phyloP scores from a whole-genome alignment of 2,797 vertebrate species.

The Lagorchestes hirsutus region DNA sequence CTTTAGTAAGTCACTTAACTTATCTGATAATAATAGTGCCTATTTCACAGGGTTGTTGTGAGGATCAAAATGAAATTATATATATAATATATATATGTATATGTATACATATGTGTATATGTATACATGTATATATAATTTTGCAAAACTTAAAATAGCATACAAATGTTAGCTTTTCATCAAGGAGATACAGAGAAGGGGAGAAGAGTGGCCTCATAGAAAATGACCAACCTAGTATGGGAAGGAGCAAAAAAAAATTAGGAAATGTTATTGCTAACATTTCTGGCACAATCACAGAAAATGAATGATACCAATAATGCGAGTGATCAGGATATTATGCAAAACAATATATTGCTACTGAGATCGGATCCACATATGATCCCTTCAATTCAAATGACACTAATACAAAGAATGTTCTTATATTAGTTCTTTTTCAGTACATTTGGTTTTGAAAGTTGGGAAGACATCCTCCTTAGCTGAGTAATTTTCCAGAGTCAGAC shows the following conservation, averaged over 20 bases:
- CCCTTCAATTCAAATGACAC: background rate
- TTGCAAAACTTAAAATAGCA: background rate
- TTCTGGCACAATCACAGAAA: background rate
- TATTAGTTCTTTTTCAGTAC: background rate
- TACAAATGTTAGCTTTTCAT: background rate
- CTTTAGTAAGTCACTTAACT: background rate
- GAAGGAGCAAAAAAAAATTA: background rate
- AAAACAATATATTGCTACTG: background rate
- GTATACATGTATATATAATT: too few relatives aligned
- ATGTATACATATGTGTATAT: too few relatives aligned
- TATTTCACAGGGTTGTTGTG: background rate
- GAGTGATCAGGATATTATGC: background rate
- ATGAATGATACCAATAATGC: background rate
- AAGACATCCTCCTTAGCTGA: background rate
- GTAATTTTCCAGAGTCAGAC: background rate
- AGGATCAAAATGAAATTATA: background rate
- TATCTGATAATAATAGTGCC: background rate
- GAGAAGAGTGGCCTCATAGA: background rate
- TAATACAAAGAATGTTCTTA: background rate
- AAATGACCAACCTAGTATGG: background rate
- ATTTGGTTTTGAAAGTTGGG: background rate
- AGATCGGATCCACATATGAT: background rate
- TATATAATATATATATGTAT: background rate
- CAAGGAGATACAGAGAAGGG: background rate
- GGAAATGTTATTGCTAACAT: background rate